A percentile compares a stretch with the other conserved stretches of the same genome.
Conservation (phyloP, 2,797 vertebrate genomes). For the Galago senegalensis region DNA sequence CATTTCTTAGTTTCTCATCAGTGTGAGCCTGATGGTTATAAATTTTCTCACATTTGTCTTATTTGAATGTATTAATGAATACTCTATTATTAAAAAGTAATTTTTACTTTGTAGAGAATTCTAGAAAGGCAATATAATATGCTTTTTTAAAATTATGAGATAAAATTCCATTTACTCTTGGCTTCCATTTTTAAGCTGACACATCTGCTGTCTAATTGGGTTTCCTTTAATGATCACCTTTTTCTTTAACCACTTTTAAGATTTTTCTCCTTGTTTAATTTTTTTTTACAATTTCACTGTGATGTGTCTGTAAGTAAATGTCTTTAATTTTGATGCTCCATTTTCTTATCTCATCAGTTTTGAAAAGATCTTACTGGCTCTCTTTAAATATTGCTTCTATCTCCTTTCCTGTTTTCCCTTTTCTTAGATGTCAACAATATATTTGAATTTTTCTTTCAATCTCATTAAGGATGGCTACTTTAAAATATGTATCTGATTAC, state of each 20-base stretch:
- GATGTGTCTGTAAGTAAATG: background rate
- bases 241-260: background rate
- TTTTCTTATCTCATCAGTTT: background rate
- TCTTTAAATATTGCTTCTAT: background rate
- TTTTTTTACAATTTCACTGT: background rate
- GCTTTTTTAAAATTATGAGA: background rate
- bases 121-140: background rate
- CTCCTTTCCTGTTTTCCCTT: background rate
- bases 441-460: background rate
- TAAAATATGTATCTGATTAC: no score
- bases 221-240: background rate
- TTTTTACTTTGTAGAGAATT: slow-evolving; percentile 13
- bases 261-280: background rate
- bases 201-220: background rate
- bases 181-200: background rate
- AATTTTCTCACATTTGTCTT: background rate
- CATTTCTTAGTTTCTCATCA: background rate
- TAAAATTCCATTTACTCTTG: background rate
- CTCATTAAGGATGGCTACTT: no score
- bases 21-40: background rate
- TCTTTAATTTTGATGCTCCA: background rate
- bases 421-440: background rate
- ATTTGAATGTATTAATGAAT: background rate
- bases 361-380: background rate
- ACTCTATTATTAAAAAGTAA: background rate